Evolutionary conservation across 2,888 invertebrate species (phyloP).

Genomic region (Hetaerina titia): DNA sequence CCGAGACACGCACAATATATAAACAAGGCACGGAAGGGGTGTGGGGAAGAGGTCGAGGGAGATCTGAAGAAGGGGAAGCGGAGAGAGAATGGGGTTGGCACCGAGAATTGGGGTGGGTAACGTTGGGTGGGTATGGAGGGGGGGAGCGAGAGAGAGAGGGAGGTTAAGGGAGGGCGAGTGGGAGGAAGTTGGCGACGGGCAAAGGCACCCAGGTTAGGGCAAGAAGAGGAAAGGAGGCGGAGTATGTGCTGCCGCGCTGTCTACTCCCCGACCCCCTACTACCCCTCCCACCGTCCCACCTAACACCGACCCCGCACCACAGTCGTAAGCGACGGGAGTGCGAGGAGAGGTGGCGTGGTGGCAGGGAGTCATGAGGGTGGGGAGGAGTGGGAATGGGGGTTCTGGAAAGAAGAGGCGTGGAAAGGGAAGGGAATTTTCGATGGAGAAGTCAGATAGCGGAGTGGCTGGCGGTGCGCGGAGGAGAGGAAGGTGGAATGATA

Average conservation of each 20-base stretch:
- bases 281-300: background rate
- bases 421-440: background rate
- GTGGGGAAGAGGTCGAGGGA: background rate
- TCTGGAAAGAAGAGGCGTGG: background rate
- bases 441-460: background rate
- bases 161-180: background rate
- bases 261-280: background rate
- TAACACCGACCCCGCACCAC: background rate
- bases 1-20: conserved; percentile 41
- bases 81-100: background rate
- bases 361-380: background rate
- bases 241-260: background rate
- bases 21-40: conserved; percentile 21
- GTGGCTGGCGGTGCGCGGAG: background rate
- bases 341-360: background rate
- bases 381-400: background rate
- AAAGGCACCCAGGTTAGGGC: background rate
- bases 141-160: background rate
- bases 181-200: background rate
- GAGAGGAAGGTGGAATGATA: background rate
- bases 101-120: background rate
- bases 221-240: background rate
- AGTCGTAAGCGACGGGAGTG: background rate
- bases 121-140: background rate
- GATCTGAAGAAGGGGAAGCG: background rate